Base-by-base conservation (phyloP, 2,797 vertebrate species). In the Takifugu rubripes region DNA sequence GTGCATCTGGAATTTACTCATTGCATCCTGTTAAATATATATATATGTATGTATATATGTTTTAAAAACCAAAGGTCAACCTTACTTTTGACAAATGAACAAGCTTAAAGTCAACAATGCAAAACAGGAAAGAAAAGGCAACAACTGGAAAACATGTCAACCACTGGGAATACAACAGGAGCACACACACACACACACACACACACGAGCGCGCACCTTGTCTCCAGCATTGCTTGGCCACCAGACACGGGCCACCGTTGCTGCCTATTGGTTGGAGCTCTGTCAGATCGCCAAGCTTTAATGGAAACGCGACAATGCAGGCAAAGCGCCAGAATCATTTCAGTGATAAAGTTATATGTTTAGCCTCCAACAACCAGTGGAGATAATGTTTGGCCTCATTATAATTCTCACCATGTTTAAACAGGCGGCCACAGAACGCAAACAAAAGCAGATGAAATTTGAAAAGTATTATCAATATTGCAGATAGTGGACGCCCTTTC, bases 371-470 rank as follows among this genome's bases (percentile, higher is more conserved):
- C 94, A 96, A 95, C 92, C 94, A 74, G 82, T 89, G 86, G 90
- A 97, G 96, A 98, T 98, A 98, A 96, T 98, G 95, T 95, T 88
- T 95, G 92, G 94, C 93, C 94, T 97, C 95, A 96, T 98, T 98
- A 95, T 95, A 96, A 98, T 98, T 97, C 96, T 92, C 92, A 88
- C 93, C 95, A 93, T 98, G 96, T 98, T 98, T 97, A 97, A 98
- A 98, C 97, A 98, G 95, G 94, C 93, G 92, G 95, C 93, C 92
- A 72, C 94, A 93, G 94, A 98, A 96, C 92, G 95, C 96, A 99
- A 99, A 98, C 97, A 99, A 97, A 98, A 98, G 96, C 96, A 97
- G 95, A 96, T 97, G 95, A 98, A 98, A 98, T 97, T 97, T 96
- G 95, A 97, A 97, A 98, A 97, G 94, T 96, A 96, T 98, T 98